Conservation (phyloP, 2,888 invertebrate genomes). For the Desoria tigrina region DNA sequence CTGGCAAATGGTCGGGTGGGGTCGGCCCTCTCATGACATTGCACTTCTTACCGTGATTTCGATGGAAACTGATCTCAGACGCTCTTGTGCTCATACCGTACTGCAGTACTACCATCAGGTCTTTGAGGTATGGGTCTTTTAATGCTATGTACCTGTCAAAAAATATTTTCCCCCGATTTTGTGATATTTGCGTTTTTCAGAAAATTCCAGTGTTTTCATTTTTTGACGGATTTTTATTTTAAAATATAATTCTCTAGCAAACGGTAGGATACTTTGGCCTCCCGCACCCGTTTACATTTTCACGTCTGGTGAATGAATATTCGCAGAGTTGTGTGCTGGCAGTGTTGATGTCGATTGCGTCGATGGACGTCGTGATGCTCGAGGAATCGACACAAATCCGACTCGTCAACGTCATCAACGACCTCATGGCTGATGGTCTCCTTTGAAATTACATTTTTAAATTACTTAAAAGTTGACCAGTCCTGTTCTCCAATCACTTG, state of each 20-base stretch:
- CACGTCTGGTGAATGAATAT: conserved; percentile 34
- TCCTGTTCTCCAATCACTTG: too few species aligned
- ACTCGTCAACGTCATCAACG: conserved; percentile 41
- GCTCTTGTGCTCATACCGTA: conserved; percentile 35
- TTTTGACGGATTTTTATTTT: neutral
- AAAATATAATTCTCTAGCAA: conserved; percentile 16
- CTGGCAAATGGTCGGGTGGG: conserved; percentile 54
- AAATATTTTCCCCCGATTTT: neutral
- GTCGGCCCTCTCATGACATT: conserved; percentile 53
- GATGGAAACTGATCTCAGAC: conserved; percentile 44
- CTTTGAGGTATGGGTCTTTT: conserved; percentile 30
- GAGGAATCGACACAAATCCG: conserved; percentile 40
- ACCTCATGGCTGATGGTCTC: conserved; percentile 42
- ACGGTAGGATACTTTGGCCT: conserved; percentile 31
- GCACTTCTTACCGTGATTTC: conserved; percentile 53
- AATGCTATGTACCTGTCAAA: neutral
- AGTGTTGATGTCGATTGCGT: conserved; percentile 42
- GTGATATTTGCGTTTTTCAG: too few species aligned
- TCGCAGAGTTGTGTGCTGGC: conserved; percentile 44
- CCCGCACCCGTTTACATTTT: conserved; percentile 37
- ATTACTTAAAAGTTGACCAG: too few species aligned
- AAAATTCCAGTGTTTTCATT: neutral
- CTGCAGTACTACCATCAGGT: conserved; percentile 52
- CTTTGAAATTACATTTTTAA: neutral
- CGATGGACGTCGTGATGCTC: conserved; percentile 38